Evolutionary conservation across 2,113 vertebrate genomes (phyloP).

Genomic region (Catharus minimus): DNA sequence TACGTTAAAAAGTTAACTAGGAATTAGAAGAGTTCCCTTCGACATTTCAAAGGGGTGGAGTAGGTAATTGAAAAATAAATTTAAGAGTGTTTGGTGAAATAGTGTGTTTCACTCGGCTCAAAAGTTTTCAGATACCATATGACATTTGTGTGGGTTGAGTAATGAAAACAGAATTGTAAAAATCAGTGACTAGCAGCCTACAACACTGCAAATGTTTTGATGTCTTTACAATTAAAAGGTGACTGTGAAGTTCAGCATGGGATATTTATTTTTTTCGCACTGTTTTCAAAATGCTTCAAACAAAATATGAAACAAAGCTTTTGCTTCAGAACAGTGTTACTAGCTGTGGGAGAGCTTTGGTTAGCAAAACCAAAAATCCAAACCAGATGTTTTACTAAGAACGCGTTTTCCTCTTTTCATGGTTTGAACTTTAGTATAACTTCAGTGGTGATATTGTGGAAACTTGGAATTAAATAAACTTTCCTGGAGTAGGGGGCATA

Average conservation of each 20-base stretch:
- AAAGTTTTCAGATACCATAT: constrained; percentile 61
- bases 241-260: constrained; percentile 5
- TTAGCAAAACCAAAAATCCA: neutral
- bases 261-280: neutral
- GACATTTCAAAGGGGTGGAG: neutral
- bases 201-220: constrained; percentile 37
- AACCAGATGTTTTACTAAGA: constrained; percentile 37
- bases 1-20: constrained; percentile 64
- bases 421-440: constrained; percentile 4
- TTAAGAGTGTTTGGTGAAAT: neutral
- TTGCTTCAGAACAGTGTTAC: neutral
- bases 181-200: constrained; percentile 43
- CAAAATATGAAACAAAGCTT: neutral
- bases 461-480: constrained; percentile 34
- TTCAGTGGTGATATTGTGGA: neutral
- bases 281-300: constrained; percentile 13
- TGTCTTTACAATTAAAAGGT: constrained; percentile 27
- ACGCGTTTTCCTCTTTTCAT: neutral
- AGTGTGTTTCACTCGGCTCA: constrained; percentile 11
- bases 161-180: constrained; percentile 66
- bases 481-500: neutral
- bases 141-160: constrained; percentile 57
- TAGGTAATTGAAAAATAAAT: neutral
- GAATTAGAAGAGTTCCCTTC: constrained; percentile 45
- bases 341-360: neutral